Percentiles rank a stretch among this genome's conserved stretches.
Conservation (phyloP, 2,113 vertebrate genomes). For the Ardeotis arabs region DNA sequence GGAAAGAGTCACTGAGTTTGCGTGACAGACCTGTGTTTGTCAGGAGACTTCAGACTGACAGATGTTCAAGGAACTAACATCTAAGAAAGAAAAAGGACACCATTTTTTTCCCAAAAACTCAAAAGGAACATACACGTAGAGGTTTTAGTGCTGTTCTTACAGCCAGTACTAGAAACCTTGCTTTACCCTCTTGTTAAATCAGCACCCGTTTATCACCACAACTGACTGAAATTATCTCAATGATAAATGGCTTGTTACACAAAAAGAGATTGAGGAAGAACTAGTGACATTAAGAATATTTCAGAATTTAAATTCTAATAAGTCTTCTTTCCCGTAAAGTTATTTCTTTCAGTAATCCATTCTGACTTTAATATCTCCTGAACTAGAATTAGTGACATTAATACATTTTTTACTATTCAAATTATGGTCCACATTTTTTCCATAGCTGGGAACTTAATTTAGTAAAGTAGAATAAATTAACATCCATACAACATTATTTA, state of each 20-base stretch:
- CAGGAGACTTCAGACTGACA: not conserved
- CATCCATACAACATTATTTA: not conserved
- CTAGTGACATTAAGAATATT: not conserved
- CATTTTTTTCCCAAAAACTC: not conserved
- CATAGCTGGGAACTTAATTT: not conserved
- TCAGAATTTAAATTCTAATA: conserved; percentile 1
- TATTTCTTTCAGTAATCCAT: conserved; percentile 25
- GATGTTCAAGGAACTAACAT: not conserved
- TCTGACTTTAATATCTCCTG: conserved; percentile 11
- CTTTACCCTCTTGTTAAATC: not conserved
- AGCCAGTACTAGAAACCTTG: not conserved
- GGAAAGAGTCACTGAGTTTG: not conserved
- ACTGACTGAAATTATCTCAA: not conserved
- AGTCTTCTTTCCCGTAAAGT: not conserved
- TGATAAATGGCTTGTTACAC: conserved; percentile 2
- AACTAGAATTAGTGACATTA: conserved; percentile 9
- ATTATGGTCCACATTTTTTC: not conserved
- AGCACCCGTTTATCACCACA: not conserved
- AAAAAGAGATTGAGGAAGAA: not conserved
- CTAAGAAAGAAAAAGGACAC: not conserved
- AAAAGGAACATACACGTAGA: not conserved
- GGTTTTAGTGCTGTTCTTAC: not conserved
- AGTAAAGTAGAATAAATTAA: not conserved
- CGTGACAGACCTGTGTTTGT: not conserved
- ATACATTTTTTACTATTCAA: conserved; percentile 3